Percentiles rank a stretch among this genome's conserved stretches.
Conservation (phyloP, 2,113 vertebrate genomes). For the Sander lucioperca region DNA sequence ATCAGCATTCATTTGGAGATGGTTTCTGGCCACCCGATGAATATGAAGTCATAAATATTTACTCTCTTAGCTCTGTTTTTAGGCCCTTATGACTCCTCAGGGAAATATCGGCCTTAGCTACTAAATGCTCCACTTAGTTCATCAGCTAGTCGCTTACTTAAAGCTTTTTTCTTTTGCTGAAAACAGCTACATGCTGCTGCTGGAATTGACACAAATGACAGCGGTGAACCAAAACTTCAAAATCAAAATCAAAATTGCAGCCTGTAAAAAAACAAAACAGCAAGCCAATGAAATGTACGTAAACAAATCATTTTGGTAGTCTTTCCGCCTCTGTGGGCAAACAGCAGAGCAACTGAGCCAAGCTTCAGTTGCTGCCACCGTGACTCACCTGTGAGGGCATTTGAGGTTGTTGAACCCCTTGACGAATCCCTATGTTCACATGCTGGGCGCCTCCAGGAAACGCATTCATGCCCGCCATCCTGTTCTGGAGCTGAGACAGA, state of each 20-base stretch:
- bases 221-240: not conserved
- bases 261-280: not conserved
- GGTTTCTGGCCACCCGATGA: not conserved
- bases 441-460: conserved; percentile 87
- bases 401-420: conserved; percentile 87
- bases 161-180: not conserved
- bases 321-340: not conserved
- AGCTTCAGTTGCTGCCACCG: not conserved
- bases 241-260: not conserved
- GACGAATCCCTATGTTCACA: conserved; percentile 88
- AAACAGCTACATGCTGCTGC: not conserved
- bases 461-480: conserved; percentile 88
- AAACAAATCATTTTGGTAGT: not conserved
- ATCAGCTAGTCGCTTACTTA: not conserved
- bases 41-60: not conserved
- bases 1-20: not conserved
- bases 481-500: conserved; percentile 88
- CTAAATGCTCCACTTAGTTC: not conserved
- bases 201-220: not conserved
- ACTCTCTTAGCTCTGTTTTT: not conserved
- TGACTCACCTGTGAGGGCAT: conserved; percentile 89
- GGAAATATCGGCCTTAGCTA: not conserved
- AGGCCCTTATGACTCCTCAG: too few relatives aligned
- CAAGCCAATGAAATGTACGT: too few relatives aligned
- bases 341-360: not conserved